Conservation (phyloP, 2,888 invertebrate species). For the Hypsopygia costalis region DNA sequence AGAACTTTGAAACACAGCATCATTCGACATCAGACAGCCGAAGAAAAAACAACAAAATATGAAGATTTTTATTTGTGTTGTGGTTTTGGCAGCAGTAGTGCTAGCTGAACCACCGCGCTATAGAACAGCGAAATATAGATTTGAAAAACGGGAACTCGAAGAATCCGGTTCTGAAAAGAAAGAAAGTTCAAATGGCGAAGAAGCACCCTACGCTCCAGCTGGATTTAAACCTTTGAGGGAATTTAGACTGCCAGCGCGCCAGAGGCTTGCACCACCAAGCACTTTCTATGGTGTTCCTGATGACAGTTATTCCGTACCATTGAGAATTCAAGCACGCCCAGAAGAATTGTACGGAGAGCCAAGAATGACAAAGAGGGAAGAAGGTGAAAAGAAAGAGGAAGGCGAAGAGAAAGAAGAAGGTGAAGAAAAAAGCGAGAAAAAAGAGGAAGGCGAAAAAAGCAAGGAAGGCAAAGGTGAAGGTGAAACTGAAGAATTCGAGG, state of each 20-base stretch:
- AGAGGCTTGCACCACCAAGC: slow-evolving; percentile 50
- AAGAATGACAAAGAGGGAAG: slow-evolving; percentile 8
- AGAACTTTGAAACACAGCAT: slow-evolving; percentile 42
- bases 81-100: slow-evolving; percentile 50
- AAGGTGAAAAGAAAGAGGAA: slow-evolving; percentile 12
- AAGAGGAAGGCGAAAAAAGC: slow-evolving; percentile 12
- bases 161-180: slow-evolving; percentile 26
- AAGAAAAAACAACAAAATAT: slow-evolving; percentile 46
- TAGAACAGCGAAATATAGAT: slow-evolving; percentile 43
- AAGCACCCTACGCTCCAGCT: slow-evolving; percentile 60
- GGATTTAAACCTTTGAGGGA: slow-evolving; percentile 56
- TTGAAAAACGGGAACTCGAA: slow-evolving; percentile 47
- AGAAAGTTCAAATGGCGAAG: slow-evolving; percentile 30
- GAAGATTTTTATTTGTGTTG: slow-evolving; percentile 53
- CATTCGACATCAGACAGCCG: slow-evolving; percentile 57
- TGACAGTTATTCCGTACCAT: slow-evolving; percentile 62
- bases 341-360: slow-evolving; percentile 52
- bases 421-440: slow-evolving; percentile 8
- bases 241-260: slow-evolving; percentile 58
- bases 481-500: slow-evolving; percentile 12
- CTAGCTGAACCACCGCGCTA: slow-evolving; percentile 58
- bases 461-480: slow-evolving; percentile 4
- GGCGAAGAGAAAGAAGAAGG: slow-evolving; percentile 18
- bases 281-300: slow-evolving; percentile 63
- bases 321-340: slow-evolving; percentile 54